phyloP scores from a whole-genome alignment of 2,888 invertebrate genomes.

The Choristoneura rosaceana region DNA sequence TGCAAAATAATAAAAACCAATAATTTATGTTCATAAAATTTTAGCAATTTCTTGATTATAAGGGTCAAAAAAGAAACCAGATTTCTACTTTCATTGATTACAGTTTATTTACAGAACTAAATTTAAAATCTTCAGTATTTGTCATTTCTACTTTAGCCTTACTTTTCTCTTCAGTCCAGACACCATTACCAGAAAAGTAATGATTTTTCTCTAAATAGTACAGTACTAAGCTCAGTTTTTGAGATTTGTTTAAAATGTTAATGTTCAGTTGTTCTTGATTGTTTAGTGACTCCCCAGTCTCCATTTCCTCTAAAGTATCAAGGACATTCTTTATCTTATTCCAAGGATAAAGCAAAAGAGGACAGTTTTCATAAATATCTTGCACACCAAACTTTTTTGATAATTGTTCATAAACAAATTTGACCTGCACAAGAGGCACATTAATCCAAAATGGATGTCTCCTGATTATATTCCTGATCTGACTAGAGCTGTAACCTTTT shows the following conservation, averaged over 20 bases:
- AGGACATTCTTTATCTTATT: constrained; percentile 67
- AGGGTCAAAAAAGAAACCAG: neutral
- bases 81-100: neutral
- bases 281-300: constrained; percentile 41
- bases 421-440: constrained; percentile 73
- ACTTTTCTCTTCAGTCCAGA: constrained; percentile 75
- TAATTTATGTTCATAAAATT: too few species aligned
- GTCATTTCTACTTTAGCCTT: constrained; percentile 47
- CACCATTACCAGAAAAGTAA: constrained; percentile 80
- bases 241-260: constrained; percentile 61
- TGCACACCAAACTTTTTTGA: constrained; percentile 59
- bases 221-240: constrained; percentile 72
- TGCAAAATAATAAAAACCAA: too few species aligned
- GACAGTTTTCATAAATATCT: constrained; percentile 77
- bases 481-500: constrained; percentile 56
- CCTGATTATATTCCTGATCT: constrained; percentile 63
- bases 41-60: neutral
- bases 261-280: constrained; percentile 62
- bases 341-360: constrained; percentile 78
- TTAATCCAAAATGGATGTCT: constrained; percentile 80
- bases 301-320: constrained; percentile 50
- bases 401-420: constrained; percentile 68
- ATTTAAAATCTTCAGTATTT: constrained; percentile 13
- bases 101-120: constrained; percentile 24
- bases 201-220: constrained; percentile 79